A percentile compares a stretch with the other conserved stretches of the same genome.
Evolutionary conservation across 2,113 vertebrate species (phyloP).

Genomic region (Sporophila hypoxantha): DNA sequence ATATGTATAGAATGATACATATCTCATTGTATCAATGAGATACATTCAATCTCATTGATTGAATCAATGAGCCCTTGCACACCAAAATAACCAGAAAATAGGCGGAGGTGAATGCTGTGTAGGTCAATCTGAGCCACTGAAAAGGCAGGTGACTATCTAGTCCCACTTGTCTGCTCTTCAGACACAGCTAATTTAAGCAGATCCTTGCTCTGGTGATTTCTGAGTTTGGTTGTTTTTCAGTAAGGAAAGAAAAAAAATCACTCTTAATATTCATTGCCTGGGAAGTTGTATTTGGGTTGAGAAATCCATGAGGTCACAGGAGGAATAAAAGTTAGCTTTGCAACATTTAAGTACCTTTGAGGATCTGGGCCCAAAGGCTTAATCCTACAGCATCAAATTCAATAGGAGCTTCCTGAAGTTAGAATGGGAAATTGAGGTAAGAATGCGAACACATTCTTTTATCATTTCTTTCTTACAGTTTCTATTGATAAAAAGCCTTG

Average conservation of each 20-base stretch:
- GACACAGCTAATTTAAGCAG: not conserved
- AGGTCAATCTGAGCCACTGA: not conserved
- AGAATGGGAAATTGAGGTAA: constrained; percentile 28
- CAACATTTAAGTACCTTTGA: not conserved
- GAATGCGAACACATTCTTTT: not conserved
- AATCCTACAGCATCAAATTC: constrained; percentile 5
- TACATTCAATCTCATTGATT: too few species aligned
- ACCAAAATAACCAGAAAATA: not conserved
- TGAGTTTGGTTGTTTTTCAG: not conserved
- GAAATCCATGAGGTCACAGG: not conserved
- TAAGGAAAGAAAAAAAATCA: not conserved
- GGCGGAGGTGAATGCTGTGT: not conserved
- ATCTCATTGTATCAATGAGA: too few species aligned
- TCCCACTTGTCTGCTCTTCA: not conserved
- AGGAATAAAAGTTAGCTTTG: not conserved
- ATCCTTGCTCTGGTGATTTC: not conserved
- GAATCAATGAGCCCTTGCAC: not conserved
- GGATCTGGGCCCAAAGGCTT: constrained; percentile 18
- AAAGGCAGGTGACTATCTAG: not conserved
- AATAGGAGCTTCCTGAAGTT: not conserved
- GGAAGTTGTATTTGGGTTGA: not conserved
- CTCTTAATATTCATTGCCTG: not conserved
- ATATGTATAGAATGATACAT: not conserved
- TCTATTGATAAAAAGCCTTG: constrained; percentile 28
- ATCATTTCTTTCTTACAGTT: constrained; percentile 1